A percentile compares a stretch with the other conserved stretches of the same genome.
Evolutionary conservation across 2,797 vertebrate species (phyloP).

Genomic region (Phalanger gymnotis): DNA sequence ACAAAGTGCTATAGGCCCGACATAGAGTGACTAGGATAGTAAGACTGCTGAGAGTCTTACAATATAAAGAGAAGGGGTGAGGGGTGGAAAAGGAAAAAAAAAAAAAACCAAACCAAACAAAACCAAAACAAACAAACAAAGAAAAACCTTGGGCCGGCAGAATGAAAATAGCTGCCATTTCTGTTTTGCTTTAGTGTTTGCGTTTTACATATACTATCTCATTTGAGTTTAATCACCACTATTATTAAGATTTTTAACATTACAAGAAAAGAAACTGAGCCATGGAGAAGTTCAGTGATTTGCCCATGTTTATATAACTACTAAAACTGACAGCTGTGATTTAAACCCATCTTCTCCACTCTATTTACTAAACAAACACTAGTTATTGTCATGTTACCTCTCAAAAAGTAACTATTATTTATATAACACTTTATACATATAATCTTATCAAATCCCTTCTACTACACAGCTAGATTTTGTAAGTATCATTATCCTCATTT

Average conservation of each 20-base stretch:
- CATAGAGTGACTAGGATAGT: not conserved
- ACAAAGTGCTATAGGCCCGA: not conserved
- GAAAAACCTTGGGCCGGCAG: not conserved
- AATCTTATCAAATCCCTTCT: not conserved
- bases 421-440: not conserved
- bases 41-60: not conserved
- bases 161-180: not conserved
- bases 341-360: not conserved
- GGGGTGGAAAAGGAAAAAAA: too few relatives aligned
- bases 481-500: not conserved
- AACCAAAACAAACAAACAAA: too few relatives aligned
- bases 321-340: not conserved
- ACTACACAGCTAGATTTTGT: not conserved
- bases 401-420: not conserved
- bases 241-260: not conserved
- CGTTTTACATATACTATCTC: not conserved
- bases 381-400: not conserved
- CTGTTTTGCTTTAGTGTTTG: not conserved
- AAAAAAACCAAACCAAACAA: not conserved
- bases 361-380: not conserved
- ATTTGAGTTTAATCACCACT: not conserved
- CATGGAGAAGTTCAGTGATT: not conserved
- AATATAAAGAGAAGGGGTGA: not conserved
- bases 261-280: not conserved
- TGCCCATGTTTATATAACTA: not conserved